Conservation (phyloP, 2,113 vertebrate genomes). For the Chloropsis hardwickii region DNA sequence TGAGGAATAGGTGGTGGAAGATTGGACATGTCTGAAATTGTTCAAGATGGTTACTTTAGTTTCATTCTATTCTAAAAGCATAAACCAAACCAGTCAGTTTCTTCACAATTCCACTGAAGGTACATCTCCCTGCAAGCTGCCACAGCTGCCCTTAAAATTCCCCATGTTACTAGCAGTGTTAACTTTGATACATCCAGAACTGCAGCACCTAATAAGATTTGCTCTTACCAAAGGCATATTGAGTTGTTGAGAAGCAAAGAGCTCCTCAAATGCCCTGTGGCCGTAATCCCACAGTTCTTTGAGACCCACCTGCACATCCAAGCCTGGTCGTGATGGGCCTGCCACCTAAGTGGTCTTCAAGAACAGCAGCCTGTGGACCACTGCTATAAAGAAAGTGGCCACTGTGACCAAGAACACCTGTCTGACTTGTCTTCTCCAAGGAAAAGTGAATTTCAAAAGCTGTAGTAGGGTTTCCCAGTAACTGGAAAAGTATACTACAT, state of each 20-base stretch:
- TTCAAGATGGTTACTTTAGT: background rate
- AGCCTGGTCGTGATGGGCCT: background rate
- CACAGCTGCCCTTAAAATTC: background rate
- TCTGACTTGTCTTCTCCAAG: background rate
- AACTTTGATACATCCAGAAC: background rate
- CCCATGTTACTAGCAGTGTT: background rate
- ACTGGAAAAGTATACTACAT: background rate
- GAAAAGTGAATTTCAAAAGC: background rate
- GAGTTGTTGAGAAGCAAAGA: background rate
- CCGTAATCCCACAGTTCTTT: background rate
- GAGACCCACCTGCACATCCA: background rate
- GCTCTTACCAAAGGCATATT: background rate
- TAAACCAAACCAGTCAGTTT: background rate
- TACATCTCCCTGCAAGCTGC: background rate
- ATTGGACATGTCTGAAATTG: background rate
- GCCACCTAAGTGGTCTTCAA: background rate
- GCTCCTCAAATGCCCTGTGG: background rate
- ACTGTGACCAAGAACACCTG: background rate
- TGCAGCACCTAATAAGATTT: background rate
- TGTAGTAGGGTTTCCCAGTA: background rate
- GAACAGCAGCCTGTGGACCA: background rate
- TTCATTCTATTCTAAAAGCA: background rate
- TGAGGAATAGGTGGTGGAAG: background rate
- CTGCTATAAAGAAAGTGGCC: accelerated
- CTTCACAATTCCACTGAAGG: background rate